Evolutionary conservation across 2,113 vertebrate species (phyloP).

Genomic region (Camelus bactrianus): DNA sequence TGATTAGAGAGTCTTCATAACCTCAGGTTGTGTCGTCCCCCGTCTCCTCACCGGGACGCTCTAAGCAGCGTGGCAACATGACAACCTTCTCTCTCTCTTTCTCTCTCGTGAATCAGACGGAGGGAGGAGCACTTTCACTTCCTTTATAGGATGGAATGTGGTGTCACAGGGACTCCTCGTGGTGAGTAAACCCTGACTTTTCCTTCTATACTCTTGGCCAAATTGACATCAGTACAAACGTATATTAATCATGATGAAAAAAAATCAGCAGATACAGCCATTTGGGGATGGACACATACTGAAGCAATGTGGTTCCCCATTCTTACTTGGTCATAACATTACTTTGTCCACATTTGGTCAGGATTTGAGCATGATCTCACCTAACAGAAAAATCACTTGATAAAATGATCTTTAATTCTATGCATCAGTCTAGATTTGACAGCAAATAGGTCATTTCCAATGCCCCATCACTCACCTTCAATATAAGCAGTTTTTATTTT

Average conservation of each 20-base stretch:
- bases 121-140: slow-evolving; percentile 91
- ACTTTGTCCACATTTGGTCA: neutral
- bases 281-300: neutral
- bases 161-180: slow-evolving; percentile 89
- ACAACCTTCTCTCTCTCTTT: slow-evolving; percentile 89
- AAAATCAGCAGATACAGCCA: slow-evolving; percentile 1
- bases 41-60: slow-evolving; percentile 78
- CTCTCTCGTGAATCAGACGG: slow-evolving; percentile 89
- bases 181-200: slow-evolving; percentile 90
- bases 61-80: slow-evolving; percentile 85
- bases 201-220: slow-evolving; percentile 80
- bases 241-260: slow-evolving; percentile 46
- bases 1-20: neutral
- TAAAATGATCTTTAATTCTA: neutral
- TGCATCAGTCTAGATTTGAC: neutral
- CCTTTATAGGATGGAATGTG: slow-evolving; percentile 91
- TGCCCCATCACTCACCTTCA: neutral
- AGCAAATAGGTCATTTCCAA: neutral
- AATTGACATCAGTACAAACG: slow-evolving; percentile 60
- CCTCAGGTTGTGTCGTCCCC: slow-evolving; percentile 65
- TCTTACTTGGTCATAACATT: neutral
- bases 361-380: neutral
- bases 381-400: neutral
- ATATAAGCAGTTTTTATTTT: neutral
- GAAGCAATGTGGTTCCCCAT: neutral